Base-by-base conservation (phyloP, 35 echinoderm and acorn worm genomes). In the Holothuria glaberrima region DNA sequence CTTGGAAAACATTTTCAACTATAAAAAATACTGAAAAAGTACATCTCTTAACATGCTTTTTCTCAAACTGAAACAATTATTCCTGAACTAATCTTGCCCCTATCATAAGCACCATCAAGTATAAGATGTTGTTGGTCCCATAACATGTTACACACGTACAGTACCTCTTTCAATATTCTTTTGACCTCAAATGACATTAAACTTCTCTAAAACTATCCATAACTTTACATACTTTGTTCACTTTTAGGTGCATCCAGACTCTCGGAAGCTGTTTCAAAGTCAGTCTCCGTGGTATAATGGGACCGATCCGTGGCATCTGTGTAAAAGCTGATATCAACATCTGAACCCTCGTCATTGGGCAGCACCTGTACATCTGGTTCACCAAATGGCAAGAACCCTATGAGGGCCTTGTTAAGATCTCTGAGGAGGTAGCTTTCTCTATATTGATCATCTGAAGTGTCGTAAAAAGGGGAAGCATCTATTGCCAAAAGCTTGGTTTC, bases 381-480 rank as follows among this genome's bases (percentile, higher is more conserved):
- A 9, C 25, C 25, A 20, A 2, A 46, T 20, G 64, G 88, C 9
- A 87, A 35, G 83, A 96, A 96, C 6, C 94, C 94, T 12, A 92
- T 81, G 62, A 76, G 90, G 46, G 94, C 91, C 58, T 96, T 96
- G 80, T 96, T 96, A 6, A 96, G 87, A 41, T 96, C 94, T 29
- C 94, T 84, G 18, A 86, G 69, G 2, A 96, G 58, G 72, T 74
- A 54, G 9, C 86, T 58, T 9, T 89, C 82, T 33, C 35, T 67
- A 82, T 86, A 96, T 71, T 96, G 94, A 48, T 91, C 87, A n/a
- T 89, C 33, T 6, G 76, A 66, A 45, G 32, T 69, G 26, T 77
- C 76, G 30, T 75, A 87, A 70, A 87, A 70, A 32, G 86, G 76
- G 5, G 64, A 68, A 66, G 71, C 71, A 35, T 93, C 94, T 58